Evolutionary conservation across 2,797 vertebrate genomes (phyloP).

Genomic region (Onychomys arenicola): DNA sequence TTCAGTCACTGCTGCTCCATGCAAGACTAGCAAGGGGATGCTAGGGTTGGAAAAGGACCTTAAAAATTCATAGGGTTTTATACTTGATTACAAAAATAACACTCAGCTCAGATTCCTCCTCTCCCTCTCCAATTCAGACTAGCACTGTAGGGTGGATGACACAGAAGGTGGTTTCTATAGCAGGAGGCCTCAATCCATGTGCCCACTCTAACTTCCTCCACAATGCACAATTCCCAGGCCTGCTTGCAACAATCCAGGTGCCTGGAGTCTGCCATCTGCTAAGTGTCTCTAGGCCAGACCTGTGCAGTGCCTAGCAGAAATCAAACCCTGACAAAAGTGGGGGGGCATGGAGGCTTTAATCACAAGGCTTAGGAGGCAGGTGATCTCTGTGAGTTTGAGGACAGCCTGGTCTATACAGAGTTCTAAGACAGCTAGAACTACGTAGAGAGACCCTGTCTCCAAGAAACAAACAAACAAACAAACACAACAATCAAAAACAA

Average conservation of each 20-base stretch:
- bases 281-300: not conserved
- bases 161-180: constrained; percentile 4
- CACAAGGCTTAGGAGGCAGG: not conserved
- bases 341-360: not conserved
- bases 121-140: constrained; percentile 5
- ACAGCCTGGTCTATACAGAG: not conserved
- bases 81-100: constrained; percentile 69
- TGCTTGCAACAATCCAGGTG: not conserved
- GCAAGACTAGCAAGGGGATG: not conserved
- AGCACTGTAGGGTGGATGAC: not conserved
- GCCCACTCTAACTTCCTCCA: not conserved
- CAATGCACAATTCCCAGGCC: no score
- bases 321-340: not conserved
- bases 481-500: not conserved
- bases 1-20: rapidly evolving
- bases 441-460: not conserved
- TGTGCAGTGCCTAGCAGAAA: not conserved
- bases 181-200: not conserved
- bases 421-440: not conserved
- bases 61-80: constrained; percentile 54
- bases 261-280: not conserved
- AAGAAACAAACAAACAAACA: not conserved
- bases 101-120: constrained; percentile 9
- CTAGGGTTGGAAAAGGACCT: not conserved
- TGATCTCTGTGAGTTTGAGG: not conserved